Evolutionary conservation across 1,140 invertebrate species (phyloP), one percentile per base, ranked within the genome.

Genomic region (Meteorus sp.): DNA sequence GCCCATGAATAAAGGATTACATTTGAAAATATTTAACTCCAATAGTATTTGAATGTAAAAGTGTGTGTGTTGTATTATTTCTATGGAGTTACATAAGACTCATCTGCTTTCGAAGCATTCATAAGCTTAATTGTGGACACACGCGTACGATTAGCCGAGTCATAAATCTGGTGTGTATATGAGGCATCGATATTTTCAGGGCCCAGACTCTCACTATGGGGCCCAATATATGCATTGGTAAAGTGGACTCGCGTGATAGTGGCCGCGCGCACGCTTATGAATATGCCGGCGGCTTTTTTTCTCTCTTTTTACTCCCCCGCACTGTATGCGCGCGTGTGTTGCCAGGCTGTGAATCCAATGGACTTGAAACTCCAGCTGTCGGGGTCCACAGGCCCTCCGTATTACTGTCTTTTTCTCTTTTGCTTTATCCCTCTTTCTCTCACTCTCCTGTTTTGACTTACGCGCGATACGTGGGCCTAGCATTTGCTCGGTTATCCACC

Each of bases 401-500:
- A n/a, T 57, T 13, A 15, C 33, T 50, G 20, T 52, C 27, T 43
- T 33, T 43, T 31, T 37, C 43, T 20, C 25, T 6, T n/a, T 37
- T 25, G n/a, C 35, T 53, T 41, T 27, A 29, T 43, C 19, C 19
- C 22, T 23, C 39, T 25, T 7, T 41, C n/a, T 54, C 22, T 37
- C 8, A 3, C 22, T 43, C 2, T 37, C 23, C 7, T 7, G 20
- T 57, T 37, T 37, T 59, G 56, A 57, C 68, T 65, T 60, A 63
- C 66, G 70, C 55, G 59, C 58, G 45, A 41, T n/a, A 56, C 51
- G 27, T 29, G 41, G 51, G 23, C 54, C 35, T 29, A 60, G 53
- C 22, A 15, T 25, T 59, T 53, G 60, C 65, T 74, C 61, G 64
- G 68, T 71, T 72, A 70, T 64, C 69, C 64, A 64, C 75, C 77